Evolutionary conservation across 2,113 vertebrate species (phyloP).

Genomic region (Electrona antarctica): DNA sequence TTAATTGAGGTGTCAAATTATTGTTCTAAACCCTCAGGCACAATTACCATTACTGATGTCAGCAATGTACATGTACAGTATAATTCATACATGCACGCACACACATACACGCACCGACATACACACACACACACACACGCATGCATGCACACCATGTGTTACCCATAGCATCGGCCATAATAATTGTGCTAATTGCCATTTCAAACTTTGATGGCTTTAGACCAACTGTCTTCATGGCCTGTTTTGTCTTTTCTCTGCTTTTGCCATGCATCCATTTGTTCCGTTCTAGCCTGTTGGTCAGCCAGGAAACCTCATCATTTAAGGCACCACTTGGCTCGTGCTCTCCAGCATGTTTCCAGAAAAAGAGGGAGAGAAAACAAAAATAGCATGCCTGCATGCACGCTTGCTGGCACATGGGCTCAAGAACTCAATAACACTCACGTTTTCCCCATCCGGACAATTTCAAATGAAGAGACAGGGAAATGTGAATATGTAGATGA

Average conservation of each 20-base stretch:
- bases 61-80: too few species aligned
- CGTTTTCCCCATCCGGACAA: too few species aligned
- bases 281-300: not conserved
- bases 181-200: conserved; percentile 18
- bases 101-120: not conserved
- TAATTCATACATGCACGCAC: too few species aligned
- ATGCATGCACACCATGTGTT: not conserved
- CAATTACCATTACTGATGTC: not conserved
- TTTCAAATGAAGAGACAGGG: not conserved
- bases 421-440: too few species aligned
- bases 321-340: not conserved
- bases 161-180: conserved; percentile 1
- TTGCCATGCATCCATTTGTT: not conserved
- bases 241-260: not conserved
- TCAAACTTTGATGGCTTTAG: conserved; percentile 4
- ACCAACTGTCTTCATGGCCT: not conserved
- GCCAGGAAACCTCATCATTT: not conserved
- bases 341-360: not conserved
- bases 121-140: not conserved
- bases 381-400: not conserved
- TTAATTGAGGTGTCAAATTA: conserved; percentile 29
- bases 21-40: conserved; percentile 22
- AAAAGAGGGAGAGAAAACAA: not conserved
- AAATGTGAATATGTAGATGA: not conserved
- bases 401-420: not conserved